Evolutionary conservation across 1,140 invertebrate species (phyloP).

Genomic region (Lanistes nyassanus): DNA sequence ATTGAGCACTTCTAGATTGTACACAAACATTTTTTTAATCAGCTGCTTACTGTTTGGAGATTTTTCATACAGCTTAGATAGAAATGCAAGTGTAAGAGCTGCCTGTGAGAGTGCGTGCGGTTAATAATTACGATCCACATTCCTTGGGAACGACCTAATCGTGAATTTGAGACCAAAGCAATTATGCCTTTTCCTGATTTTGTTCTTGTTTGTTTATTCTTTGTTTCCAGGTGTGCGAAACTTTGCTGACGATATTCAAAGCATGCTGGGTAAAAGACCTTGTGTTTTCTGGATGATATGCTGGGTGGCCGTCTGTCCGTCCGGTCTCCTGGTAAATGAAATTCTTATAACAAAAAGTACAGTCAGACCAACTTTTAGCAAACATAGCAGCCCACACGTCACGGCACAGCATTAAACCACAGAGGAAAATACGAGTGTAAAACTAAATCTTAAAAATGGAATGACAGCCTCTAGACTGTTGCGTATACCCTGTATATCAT

Average conservation of each 20-base stretch:
- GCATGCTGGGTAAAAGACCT: constrained; percentile 80
- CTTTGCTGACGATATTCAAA: constrained; percentile 74
- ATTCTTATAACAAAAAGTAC: background rate
- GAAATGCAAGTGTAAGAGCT: background rate
- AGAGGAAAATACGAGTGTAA: too few species aligned
- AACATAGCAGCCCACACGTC: too few species aligned
- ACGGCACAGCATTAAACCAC: too few species aligned
- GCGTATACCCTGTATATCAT: too few species aligned
- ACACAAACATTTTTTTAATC: background rate
- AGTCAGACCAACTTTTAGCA: too few species aligned
- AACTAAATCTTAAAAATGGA: too few species aligned
- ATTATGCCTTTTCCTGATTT: too few species aligned
- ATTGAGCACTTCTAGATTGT: background rate
- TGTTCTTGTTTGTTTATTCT: too few species aligned
- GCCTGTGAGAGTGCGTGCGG: background rate
- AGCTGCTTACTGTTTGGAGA: background rate
- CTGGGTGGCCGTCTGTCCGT: constrained; percentile 81
- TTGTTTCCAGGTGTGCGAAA: constrained; percentile 53
- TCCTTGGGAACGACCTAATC: too few species aligned
- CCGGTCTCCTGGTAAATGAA: constrained; percentile 77
- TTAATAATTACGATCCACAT: too few species aligned
- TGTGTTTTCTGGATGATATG: constrained; percentile 78
- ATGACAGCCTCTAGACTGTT: too few species aligned
- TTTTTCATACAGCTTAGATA: background rate
- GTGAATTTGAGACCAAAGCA: too few species aligned